Evolutionary conservation across 2,113 vertebrate species (phyloP).

Genomic region (Pygoscelis antarcticus): DNA sequence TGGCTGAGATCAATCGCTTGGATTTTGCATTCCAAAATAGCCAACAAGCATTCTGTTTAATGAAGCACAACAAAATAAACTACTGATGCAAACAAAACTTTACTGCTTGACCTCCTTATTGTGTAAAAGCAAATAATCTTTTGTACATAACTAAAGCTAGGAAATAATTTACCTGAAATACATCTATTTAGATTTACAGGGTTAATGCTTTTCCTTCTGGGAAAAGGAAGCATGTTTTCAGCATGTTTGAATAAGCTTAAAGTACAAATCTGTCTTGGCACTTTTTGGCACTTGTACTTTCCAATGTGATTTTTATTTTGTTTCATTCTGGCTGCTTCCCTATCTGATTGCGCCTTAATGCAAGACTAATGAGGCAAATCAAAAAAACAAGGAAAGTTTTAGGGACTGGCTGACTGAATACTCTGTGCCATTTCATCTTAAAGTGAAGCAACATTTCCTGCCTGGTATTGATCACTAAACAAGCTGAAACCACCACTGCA

Average conservation of each 20-base stretch:
- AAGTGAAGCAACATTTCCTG: background rate
- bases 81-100: background rate
- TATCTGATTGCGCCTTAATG: background rate
- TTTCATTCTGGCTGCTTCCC: background rate
- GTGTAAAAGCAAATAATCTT: background rate
- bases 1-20: background rate
- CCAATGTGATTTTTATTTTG: background rate
- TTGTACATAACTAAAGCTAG: background rate
- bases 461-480: background rate
- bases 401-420: background rate
- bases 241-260: background rate
- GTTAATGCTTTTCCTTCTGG: background rate
- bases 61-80: background rate
- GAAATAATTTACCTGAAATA: slow-evolving; percentile 8
- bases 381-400: background rate
- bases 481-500: background rate
- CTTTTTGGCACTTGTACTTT: background rate
- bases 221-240: background rate
- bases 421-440: background rate
- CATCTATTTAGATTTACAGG: background rate
- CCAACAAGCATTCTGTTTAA: background rate
- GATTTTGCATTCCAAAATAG: background rate
- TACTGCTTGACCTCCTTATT: background rate
- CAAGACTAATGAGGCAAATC: background rate
- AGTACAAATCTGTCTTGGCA: background rate